A percentile compares a stretch with the other conserved stretches of the same genome.
phyloP scores from a whole-genome alignment of 2,113 vertebrate species.

The Amazona vittata region DNA sequence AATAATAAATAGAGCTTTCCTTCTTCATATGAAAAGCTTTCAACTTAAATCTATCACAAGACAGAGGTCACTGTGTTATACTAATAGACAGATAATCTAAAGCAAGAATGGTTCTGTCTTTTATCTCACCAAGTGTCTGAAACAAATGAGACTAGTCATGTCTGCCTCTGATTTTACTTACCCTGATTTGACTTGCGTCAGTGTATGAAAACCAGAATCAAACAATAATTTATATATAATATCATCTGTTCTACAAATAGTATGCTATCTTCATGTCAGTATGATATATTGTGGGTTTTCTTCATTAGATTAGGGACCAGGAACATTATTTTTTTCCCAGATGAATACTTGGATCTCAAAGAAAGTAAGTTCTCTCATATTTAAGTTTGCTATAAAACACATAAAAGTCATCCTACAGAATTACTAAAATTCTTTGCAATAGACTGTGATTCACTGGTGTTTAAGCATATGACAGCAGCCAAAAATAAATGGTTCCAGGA shows the following conservation, averaged over 20 bases:
- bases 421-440: background rate
- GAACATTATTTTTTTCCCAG: background rate
- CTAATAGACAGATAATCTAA: background rate
- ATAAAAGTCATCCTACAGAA: background rate
- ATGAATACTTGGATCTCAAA: background rate
- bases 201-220: background rate
- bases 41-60: background rate
- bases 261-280: background rate
- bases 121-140: background rate
- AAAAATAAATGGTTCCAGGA: slow-evolving; percentile 63
- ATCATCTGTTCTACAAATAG: background rate
- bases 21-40: background rate
- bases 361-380: background rate
- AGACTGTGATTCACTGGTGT: background rate
- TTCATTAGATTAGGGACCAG: background rate
- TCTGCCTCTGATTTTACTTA: background rate
- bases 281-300: background rate
- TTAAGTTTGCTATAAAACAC: background rate
- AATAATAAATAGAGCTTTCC: background rate
- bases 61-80: background rate
- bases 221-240: background rate
- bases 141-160: background rate
- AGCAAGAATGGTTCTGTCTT: background rate
- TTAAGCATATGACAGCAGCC: background rate
- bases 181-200: background rate